Conservation (phyloP, 2,113 vertebrate species). For the Eubucco bourcierii region DNA sequence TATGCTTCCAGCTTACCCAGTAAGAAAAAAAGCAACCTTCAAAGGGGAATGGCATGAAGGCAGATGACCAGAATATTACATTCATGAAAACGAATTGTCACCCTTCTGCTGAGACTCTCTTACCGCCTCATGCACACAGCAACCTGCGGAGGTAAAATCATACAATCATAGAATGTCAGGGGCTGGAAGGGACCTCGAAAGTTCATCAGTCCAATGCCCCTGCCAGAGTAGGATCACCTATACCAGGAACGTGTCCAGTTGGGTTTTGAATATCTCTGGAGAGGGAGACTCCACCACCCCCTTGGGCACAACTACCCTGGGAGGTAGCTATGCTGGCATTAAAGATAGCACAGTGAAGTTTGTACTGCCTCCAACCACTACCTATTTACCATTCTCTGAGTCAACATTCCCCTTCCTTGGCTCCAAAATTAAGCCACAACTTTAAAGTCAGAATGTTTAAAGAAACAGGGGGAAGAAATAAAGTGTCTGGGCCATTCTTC, state of each 20-base stretch:
- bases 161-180: no score
- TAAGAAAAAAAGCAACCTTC: background rate
- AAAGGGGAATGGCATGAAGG: background rate
- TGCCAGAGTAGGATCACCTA: no score
- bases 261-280: no score
- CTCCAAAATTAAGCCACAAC: constrained; percentile 55
- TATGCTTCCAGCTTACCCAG: background rate
- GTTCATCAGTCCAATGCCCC: no score
- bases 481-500: constrained; percentile 52
- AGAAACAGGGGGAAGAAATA: constrained; percentile 23
- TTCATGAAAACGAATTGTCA: background rate
- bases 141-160: background rate
- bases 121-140: background rate
- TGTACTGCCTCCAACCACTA: background rate
- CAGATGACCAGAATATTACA: background rate
- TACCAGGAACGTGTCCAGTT: no score
- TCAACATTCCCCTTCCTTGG: constrained; percentile 49
- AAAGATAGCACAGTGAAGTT: constrained; percentile 4
- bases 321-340: background rate
- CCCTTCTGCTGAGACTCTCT: background rate
- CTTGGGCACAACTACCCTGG: background rate
- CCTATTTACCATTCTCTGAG: constrained; percentile 52
- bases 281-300: no score
- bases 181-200: no score
- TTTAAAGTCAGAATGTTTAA: constrained; percentile 50